A percentile compares a stretch with the other conserved stretches of the same genome.
These are phyloP conservation scores for Cecidostiba fungosa DNA, from an alignment of 2,888 invertebrate species.

Conservation along the genomic window DNA sequence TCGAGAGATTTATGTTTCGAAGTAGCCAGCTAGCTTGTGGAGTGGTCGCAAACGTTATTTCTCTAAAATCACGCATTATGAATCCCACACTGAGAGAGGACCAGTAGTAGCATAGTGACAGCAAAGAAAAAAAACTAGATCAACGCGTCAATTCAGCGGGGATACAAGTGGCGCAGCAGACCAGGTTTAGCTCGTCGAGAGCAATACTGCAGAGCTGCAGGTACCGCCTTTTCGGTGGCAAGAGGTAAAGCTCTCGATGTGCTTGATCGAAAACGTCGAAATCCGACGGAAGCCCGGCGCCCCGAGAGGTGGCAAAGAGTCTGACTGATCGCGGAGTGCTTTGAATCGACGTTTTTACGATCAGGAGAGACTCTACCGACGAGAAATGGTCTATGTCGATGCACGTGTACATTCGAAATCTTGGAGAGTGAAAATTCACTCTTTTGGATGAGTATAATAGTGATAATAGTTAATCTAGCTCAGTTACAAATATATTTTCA, in stretches of 20 bases:
- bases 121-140: neutral
- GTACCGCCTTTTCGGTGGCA: conserved; percentile 22
- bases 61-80: neutral
- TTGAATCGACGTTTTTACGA: conserved; percentile 25
- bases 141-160: conserved; percentile 29
- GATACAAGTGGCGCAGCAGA: neutral
- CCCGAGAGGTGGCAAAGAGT: conserved; percentile 41
- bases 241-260: conserved; percentile 8
- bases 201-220: conserved; percentile 19
- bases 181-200: conserved; percentile 28
- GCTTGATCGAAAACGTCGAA: conserved; percentile 52
- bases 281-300: conserved; percentile 5
- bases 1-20: conserved; percentile 36
- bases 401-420: neutral
- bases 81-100: neutral
- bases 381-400: neutral
- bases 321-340: conserved; percentile 47
- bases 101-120: neutral
- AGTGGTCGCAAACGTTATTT: too few species aligned
- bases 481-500: too few species aligned
- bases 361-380: neutral
- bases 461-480: too few species aligned
- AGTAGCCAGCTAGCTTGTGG: too few species aligned
- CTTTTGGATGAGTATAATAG: too few species aligned
- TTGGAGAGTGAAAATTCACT: neutral